These are phyloP conservation scores for Pinna nobilis DNA, from an alignment of 1,140 invertebrate species.

Conservation along the genomic window DNA sequence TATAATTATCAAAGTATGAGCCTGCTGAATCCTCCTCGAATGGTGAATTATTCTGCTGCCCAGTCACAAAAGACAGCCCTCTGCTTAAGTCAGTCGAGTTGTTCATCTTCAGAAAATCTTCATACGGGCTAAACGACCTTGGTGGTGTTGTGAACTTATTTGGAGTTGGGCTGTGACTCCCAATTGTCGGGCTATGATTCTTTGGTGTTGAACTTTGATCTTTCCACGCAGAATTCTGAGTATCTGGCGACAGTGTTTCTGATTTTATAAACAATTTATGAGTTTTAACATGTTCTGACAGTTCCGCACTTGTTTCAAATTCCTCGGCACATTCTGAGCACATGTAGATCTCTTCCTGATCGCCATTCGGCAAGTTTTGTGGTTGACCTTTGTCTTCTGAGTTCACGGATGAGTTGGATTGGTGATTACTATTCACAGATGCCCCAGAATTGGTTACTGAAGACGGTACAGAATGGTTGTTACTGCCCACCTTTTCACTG, in stretches of 20 bases:
- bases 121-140: slow-evolving; percentile 10
- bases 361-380: neutral
- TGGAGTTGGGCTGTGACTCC: slow-evolving; percentile 1
- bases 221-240: neutral
- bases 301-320: slow-evolving; percentile 33
- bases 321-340: slow-evolving; percentile 45
- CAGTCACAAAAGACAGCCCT: neutral
- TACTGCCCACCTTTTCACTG: neutral
- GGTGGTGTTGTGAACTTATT: slow-evolving; percentile 13
- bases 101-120: slow-evolving; percentile 20
- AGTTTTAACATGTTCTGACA: slow-evolving; percentile 36
- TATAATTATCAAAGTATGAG: slow-evolving; percentile 38
- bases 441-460: neutral
- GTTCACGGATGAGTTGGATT: neutral
- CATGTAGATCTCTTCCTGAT: slow-evolving; percentile 26
- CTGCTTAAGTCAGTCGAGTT: slow-evolving; percentile 1
- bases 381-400: neutral
- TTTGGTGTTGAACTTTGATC: neutral
- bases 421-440: neutral
- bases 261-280: slow-evolving; percentile 18
- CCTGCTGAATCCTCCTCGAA: slow-evolving; percentile 5
- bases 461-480: neutral
- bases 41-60: neutral
- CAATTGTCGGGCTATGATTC: neutral
- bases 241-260: neutral